Evolutionary conservation across 2,113 vertebrate genomes (phyloP).

Genomic region (Hippocampus zosterae): DNA sequence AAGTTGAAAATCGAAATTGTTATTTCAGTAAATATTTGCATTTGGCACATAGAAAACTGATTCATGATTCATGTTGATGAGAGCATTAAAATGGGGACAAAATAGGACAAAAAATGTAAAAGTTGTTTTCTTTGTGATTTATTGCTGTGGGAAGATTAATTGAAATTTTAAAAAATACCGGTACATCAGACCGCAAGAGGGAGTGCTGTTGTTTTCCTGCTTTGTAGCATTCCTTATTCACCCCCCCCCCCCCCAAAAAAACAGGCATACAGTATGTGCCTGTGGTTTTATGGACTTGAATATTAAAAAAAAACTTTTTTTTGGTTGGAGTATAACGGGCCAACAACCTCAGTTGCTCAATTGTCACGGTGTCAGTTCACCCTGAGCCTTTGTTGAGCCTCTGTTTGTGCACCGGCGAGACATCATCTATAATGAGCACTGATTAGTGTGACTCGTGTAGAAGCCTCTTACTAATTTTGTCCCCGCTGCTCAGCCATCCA

Average conservation of each 20-base stretch:
- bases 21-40: too few relatives aligned
- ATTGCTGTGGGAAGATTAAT: not conserved
- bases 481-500: constrained; percentile 31
- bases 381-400: constrained; percentile 54
- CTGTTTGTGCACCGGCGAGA: constrained; percentile 76
- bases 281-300: not conserved
- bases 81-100: too few relatives aligned
- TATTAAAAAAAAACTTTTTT: constrained; percentile 9
- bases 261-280: not conserved
- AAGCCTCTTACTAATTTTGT: constrained; percentile 66
- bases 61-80: too few relatives aligned
- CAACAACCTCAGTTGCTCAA: constrained; percentile 40
- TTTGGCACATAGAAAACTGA: too few relatives aligned
- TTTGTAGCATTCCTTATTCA: not conserved
- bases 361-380: constrained; percentile 59
- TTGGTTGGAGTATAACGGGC: not conserved
- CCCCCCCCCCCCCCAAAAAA: too few relatives aligned
- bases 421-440: constrained; percentile 71
- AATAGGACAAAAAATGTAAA: too few relatives aligned
- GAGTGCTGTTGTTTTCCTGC: not conserved
- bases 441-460: constrained; percentile 73
- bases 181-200: not conserved
- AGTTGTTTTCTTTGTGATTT: not conserved
- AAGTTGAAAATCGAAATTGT: too few relatives aligned
- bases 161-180: not conserved